These are phyloP conservation scores for Physella acuta DNA, from an alignment of 1,140 invertebrate genomes.

Conservation along the genomic window DNA sequence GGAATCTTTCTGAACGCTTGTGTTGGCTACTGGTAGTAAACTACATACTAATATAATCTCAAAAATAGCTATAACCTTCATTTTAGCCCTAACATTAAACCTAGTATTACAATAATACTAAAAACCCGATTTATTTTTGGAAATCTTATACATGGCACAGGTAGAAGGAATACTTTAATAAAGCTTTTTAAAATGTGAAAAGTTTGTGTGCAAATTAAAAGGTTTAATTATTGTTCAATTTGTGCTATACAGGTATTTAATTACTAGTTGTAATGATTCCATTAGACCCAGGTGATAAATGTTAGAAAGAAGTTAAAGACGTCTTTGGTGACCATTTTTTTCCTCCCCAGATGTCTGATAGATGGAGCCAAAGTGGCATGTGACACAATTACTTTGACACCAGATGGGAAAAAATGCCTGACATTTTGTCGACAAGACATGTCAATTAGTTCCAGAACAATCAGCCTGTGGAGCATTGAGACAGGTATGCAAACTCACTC, in stretches of 20 bases:
- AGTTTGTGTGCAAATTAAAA: not conserved
- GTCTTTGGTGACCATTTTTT: not conserved
- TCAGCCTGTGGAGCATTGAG: constrained; percentile 20
- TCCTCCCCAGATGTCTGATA: constrained; percentile 10
- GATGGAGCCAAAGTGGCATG: not conserved
- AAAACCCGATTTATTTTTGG: too few species aligned
- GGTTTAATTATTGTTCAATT: not conserved
- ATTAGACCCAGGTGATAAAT: not conserved
- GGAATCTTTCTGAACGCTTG: too few species aligned
- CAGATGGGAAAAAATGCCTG: constrained; percentile 12
- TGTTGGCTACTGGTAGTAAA: too few species aligned
- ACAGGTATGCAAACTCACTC: too few species aligned
- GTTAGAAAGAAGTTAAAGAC: not conserved
- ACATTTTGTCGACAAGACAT: constrained; percentile 4
- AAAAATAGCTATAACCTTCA: too few species aligned
- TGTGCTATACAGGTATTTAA: not conserved
- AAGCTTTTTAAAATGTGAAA: not conserved
- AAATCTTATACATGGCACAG: too few species aligned
- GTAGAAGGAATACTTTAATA: not conserved
- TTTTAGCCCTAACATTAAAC: too few species aligned
- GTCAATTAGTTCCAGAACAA: constrained; percentile 12
- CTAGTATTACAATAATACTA: too few species aligned
- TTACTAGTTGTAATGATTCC: not conserved
- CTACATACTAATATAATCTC: too few species aligned
- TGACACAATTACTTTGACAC: constrained; percentile 9